These are phyloP conservation scores for Ibidorhyncha struthersii DNA, from an alignment of 2,113 vertebrate genomes.

Conservation along the genomic window DNA sequence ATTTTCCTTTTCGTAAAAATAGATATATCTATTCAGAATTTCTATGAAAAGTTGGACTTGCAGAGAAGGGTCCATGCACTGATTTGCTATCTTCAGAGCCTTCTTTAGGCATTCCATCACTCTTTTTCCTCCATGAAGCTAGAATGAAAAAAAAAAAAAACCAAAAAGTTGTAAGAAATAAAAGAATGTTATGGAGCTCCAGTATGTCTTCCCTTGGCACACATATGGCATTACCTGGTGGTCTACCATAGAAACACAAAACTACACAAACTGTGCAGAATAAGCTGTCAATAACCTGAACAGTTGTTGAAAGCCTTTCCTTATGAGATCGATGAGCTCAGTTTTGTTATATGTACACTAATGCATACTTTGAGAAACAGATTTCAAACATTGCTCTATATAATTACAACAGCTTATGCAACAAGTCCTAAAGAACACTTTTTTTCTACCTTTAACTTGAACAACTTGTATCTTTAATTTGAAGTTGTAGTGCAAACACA, in stretches of 20 bases:
- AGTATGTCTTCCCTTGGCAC: not conserved
- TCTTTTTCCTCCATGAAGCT: slow-evolving; percentile 96
- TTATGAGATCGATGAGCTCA: not conserved
- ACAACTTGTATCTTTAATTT: not conserved
- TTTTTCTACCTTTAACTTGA: not conserved
- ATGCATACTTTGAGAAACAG: not conserved
- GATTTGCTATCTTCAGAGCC: slow-evolving; percentile 97
- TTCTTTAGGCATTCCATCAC: slow-evolving; percentile 99
- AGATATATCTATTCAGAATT: slow-evolving; percentile 98
- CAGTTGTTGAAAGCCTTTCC: not conserved
- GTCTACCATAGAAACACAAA: not conserved
- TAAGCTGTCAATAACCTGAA: not conserved
- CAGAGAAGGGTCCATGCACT: slow-evolving; percentile 98
- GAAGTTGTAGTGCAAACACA: not conserved
- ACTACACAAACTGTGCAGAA: not conserved
- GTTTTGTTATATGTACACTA: not conserved
- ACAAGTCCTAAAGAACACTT: not conserved
- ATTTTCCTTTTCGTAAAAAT: slow-evolving; percentile 98
- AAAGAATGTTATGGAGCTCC: not conserved
- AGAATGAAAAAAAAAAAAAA: not conserved
- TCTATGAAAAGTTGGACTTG: slow-evolving; percentile 99
- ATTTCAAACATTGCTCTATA: not conserved
- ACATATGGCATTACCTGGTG: not conserved
- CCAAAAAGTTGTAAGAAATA: not conserved
- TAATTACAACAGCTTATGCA: not conserved